These are phyloP conservation scores for Trididemnum clinides DNA, from an alignment of 23 tunicate species.

Conservation along the genomic window DNA sequence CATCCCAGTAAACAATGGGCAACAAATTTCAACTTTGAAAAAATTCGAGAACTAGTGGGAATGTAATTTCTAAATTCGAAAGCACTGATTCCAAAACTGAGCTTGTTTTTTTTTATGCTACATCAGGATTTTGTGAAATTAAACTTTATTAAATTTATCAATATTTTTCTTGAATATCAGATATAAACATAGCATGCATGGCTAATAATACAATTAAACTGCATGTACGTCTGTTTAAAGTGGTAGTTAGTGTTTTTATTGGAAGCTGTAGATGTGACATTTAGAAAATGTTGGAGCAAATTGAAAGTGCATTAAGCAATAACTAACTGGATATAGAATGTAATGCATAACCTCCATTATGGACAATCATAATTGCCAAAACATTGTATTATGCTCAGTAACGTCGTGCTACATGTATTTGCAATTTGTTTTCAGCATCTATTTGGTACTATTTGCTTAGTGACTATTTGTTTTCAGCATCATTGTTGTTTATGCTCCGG, in stretches of 20 bases:
- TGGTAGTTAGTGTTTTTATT: not conserved
- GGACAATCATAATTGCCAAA: constrained; percentile 5
- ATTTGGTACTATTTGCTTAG: no score
- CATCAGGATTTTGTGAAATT: not conserved
- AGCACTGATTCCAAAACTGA: not conserved
- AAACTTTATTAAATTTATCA: not conserved
- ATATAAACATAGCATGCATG: not conserved
- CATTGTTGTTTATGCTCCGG: not conserved
- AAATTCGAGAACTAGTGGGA: constrained; percentile 1
- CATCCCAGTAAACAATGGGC: not conserved
- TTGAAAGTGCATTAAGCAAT: constrained; percentile 1
- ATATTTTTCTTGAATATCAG: not conserved
- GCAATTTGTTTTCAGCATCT: no score
- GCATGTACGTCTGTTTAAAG: not conserved
- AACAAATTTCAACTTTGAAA: constrained; percentile 23
- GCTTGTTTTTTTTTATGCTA: not conserved
- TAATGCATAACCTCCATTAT: not conserved
- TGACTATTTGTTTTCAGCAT: not conserved
- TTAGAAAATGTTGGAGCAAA: not conserved
- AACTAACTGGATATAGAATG: not conserved
- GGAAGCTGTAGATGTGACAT: not conserved
- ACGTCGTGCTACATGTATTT: no score
- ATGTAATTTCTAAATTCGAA: not conserved
- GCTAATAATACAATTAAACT: not conserved
- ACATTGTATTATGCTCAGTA: constrained; percentile 9